These are phyloP conservation scores for Tenodera sinensis DNA, from an alignment of 2,888 invertebrate species.

Conservation along the genomic window DNA sequence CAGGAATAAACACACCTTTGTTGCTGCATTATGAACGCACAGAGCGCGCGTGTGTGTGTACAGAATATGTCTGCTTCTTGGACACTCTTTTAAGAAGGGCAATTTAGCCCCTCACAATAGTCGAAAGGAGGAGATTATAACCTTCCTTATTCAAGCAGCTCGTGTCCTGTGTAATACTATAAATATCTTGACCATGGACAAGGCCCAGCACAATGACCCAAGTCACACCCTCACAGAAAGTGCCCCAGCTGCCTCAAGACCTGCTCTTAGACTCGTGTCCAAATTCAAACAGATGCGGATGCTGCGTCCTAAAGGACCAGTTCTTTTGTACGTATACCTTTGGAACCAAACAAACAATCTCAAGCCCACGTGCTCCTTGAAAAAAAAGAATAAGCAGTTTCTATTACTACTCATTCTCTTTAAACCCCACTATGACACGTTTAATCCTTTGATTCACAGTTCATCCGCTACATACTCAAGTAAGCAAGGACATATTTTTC, in stretches of 20 bases:
- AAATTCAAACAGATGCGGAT: background rate
- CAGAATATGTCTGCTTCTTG: background rate
- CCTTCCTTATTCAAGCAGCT: background rate
- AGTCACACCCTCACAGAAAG: background rate
- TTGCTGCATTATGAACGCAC: too few species aligned
- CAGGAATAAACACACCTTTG: too few species aligned
- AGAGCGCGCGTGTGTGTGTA: background rate
- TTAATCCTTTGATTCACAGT: too few species aligned
- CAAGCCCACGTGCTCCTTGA: too few species aligned
- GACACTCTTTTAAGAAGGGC: background rate
- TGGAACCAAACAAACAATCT: background rate
- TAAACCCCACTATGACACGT: too few species aligned
- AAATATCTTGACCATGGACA: background rate
- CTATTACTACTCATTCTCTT: too few species aligned
- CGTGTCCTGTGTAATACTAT: background rate
- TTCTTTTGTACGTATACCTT: background rate
- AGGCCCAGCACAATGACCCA: background rate
- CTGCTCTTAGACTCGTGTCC: background rate
- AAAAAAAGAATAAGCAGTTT: too few species aligned
- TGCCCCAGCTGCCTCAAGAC: background rate
- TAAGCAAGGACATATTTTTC: too few species aligned
- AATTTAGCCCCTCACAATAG: background rate
- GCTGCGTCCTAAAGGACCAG: background rate
- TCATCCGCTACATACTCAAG: too few species aligned
- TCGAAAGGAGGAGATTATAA: background rate